Evolutionary conservation across 2,888 invertebrate genomes (phyloP).

Genomic region (Leptinotarsa juncta): DNA sequence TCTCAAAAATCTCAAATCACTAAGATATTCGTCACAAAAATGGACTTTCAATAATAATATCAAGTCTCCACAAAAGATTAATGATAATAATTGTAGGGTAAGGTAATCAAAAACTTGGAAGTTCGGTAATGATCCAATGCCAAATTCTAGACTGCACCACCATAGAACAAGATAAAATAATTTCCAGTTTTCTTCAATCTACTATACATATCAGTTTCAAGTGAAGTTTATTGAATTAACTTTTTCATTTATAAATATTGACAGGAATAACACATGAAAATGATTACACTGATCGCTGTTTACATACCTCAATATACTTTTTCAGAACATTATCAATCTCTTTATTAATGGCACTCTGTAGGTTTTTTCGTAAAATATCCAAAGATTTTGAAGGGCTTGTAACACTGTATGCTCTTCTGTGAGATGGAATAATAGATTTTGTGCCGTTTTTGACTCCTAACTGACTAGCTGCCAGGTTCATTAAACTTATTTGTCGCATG

Average conservation of each 20-base stretch:
- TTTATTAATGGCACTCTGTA: slow-evolving; percentile 82
- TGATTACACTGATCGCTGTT: background rate
- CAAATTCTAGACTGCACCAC: too few species aligned
- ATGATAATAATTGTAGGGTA: too few species aligned
- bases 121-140: too few species aligned
- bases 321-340: slow-evolving; percentile 83
- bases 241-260: background rate
- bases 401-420: slow-evolving; percentile 65
- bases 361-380: slow-evolving; percentile 79
- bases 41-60: too few species aligned
- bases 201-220: too few species aligned
- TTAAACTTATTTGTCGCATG: slow-evolving; percentile 78
- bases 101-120: too few species aligned
- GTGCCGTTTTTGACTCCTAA: slow-evolving; percentile 71
- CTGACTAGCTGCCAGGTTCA: slow-evolving; percentile 75
- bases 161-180: too few species aligned
- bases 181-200: too few species aligned
- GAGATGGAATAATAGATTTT: slow-evolving; percentile 57
- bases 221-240: too few species aligned
- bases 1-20: too few species aligned
- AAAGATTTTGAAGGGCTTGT: slow-evolving; percentile 71
- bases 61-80: too few species aligned
- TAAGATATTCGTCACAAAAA: too few species aligned
- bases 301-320: slow-evolving; percentile 78
- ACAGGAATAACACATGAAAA: background rate